A percentile compares a stretch with the other conserved stretches of the same genome.
phyloP scores from a whole-genome alignment of 2,888 invertebrate genomes.

The Euplagia quadripunctaria region DNA sequence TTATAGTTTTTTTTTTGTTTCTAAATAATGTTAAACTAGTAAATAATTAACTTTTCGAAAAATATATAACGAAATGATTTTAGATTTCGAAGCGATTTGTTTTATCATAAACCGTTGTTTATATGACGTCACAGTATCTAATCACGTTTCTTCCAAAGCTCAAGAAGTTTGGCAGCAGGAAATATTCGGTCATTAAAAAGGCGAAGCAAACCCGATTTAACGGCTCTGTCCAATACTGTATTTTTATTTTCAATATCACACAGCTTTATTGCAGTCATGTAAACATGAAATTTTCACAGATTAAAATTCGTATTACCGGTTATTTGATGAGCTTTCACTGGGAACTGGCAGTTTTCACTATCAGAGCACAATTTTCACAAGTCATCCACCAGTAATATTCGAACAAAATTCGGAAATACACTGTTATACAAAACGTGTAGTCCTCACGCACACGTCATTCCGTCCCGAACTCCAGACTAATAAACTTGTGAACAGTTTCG shows the following conservation, averaged over 20 bases:
- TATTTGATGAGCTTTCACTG: conserved; percentile 25
- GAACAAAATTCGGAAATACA: conserved; percentile 50
- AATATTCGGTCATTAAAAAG: conserved; percentile 53
- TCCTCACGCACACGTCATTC: conserved; percentile 66
- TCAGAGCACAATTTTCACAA: conserved; percentile 40
- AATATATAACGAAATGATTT: conserved; percentile 7
- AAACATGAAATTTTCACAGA: conserved; percentile 40
- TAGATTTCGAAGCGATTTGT: neutral
- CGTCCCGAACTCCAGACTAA: conserved; percentile 82
- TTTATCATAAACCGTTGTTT: conserved; percentile 32
- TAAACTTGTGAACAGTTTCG: conserved; percentile 77
- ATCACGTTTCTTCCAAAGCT: conserved; percentile 36
- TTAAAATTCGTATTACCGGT: conserved; percentile 21
- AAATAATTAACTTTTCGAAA: conserved; percentile 14
- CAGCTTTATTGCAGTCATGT: conserved; percentile 45
- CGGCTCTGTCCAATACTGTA: conserved; percentile 38
- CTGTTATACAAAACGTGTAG: conserved; percentile 48
- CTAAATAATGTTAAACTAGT: neutral
- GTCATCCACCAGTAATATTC: conserved; percentile 51
- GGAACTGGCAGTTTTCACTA: conserved; percentile 33
- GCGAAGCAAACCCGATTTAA: conserved; percentile 45
- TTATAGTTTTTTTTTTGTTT: conserved; percentile 37
- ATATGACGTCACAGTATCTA: conserved; percentile 36
- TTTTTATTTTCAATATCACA: conserved; percentile 47
- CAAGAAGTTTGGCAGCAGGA: conserved; percentile 45